A percentile compares a stretch with the other conserved stretches of the same genome.
These are phyloP conservation scores for Heliconius hermathena DNA, from an alignment of 1,140 invertebrate genomes.

Conservation along the genomic window DNA sequence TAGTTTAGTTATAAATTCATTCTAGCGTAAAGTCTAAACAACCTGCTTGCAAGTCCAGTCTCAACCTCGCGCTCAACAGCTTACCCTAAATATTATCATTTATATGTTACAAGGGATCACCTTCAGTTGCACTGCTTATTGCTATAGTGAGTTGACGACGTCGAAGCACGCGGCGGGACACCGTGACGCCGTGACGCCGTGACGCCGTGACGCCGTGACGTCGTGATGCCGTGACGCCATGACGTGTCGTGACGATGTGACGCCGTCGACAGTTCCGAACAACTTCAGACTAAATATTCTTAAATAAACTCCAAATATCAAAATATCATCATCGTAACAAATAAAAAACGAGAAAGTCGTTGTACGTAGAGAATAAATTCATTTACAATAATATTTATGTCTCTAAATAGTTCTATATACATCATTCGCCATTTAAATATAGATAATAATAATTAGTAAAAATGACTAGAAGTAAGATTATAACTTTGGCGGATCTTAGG, in stretches of 20 bases:
- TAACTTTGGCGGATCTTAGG: conserved; percentile 50
- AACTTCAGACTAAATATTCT: conserved; percentile 47
- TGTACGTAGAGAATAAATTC: conserved; percentile 50
- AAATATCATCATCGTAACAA: conserved; percentile 61
- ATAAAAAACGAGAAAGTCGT: conserved; percentile 58
- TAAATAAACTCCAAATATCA: conserved; percentile 72
- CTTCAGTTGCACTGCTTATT: conserved; percentile 44
- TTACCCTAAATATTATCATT: conserved; percentile 38
- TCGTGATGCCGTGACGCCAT: neutral
- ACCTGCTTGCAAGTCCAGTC: conserved; percentile 67
- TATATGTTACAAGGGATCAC: conserved; percentile 45
- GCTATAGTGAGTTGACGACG: conserved; percentile 46
- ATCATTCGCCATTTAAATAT: conserved; percentile 1
- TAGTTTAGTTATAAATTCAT: conserved; percentile 75
- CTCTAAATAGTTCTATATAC: conserved; percentile 28
- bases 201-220: neutral
- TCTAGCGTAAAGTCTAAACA: conserved; percentile 74
- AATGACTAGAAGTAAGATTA: conserved; percentile 59
- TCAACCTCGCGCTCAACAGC: conserved; percentile 40
- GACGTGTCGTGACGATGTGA: neutral
- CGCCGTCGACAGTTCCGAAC: conserved; percentile 26
- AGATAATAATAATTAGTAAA: conserved; percentile 38
- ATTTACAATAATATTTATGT: conserved; percentile 46
- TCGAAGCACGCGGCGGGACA: conserved; percentile 13
- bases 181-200: neutral